Base-by-base conservation (phyloP, 1,140 invertebrate genomes). In the Drosophila miranda region DNA sequence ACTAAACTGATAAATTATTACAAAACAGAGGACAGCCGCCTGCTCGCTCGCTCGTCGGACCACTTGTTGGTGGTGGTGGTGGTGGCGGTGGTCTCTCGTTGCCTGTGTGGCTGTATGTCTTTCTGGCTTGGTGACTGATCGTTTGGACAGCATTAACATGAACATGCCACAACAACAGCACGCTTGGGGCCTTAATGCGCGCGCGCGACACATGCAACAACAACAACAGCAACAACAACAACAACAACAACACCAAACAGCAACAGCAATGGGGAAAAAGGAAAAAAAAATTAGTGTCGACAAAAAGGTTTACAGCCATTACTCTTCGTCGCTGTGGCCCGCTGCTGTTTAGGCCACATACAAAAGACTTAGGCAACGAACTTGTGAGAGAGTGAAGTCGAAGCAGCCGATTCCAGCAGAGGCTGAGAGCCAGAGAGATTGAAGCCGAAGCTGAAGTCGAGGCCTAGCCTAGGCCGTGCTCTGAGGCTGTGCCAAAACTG, bases 1-100 rank as follows among this genome's bases (percentile, higher is more conserved):
- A 90, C 88, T 90, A 90, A 90, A 90, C 88, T 90, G 88, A 90
- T 90, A 90, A 90, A 90, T 89, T 90, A 89, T 90, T 90, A 90
- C 88, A 89, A 90, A 88, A 90, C 88, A 90, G 78, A 90, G 80
- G 80, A 89, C 82, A 89, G 77, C 57, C 69, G 56, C 55, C 53
- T 60, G 42, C 41, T 30, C 14, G 50, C 41, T 38, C 11, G 34
- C 11, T 38, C 45, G 69, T 19, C 19, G 19, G 19, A 49, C 54
- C 51, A 46, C 71, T 74, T 64, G 64, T 73, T 73, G 58, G 34
- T 16, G 41, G 57, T 55, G 56, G 72, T 59, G 56, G 72, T 45
- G 3, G 23, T 23, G 23, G 23, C 55, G 48, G 19, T 53, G 43
- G n/a, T 49, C 34, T 26, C 51, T 51, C 14, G 19, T 19, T 34